These are phyloP conservation scores for Chascanopsetta lugubris DNA, from an alignment of 2,113 vertebrate genomes.

Conservation along the genomic window DNA sequence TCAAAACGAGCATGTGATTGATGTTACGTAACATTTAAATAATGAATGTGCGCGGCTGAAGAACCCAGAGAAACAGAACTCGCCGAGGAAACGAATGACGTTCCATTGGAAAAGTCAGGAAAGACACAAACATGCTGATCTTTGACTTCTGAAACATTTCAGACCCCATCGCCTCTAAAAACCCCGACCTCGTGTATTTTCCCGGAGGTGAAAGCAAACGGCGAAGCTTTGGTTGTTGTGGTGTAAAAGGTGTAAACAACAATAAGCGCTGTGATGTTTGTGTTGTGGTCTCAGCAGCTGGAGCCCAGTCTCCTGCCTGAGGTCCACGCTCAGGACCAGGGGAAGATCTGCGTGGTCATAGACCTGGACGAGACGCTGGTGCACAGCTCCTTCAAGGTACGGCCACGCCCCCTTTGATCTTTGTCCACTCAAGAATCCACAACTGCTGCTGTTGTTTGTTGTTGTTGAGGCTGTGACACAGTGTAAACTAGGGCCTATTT, in stretches of 20 bases:
- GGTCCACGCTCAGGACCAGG: conserved; percentile 86
- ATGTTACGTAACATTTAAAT: conserved; percentile 44
- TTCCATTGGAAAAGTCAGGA: neutral
- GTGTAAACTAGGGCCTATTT: too few species aligned
- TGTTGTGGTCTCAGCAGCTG: conserved; percentile 73
- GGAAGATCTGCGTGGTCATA: conserved; percentile 92
- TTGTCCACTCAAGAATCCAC: too few species aligned
- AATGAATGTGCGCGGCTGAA: conserved; percentile 25
- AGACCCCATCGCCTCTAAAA: neutral
- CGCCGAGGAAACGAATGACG: fast-evolving
- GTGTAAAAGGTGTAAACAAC: too few species aligned
- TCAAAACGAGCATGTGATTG: too few species aligned
- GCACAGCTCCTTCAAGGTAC: conserved; percentile 95
- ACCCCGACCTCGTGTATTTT: conserved; percentile 27
- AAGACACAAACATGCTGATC: conserved; percentile 5
- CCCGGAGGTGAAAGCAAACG: conserved; percentile 20
- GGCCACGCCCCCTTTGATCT: too few species aligned
- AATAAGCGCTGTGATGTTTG: too few species aligned
- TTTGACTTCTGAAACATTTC: neutral
- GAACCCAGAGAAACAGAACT: neutral
- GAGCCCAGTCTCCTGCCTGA: conserved; percentile 87
- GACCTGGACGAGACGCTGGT: conserved; percentile 94
- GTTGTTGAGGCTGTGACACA: too few species aligned
- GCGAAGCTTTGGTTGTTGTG: conserved; percentile 11
- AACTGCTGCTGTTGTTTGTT: too few species aligned